Evolutionary conservation across 2,797 vertebrate genomes (phyloP).

Genomic region (Megaceryle alcyon): DNA sequence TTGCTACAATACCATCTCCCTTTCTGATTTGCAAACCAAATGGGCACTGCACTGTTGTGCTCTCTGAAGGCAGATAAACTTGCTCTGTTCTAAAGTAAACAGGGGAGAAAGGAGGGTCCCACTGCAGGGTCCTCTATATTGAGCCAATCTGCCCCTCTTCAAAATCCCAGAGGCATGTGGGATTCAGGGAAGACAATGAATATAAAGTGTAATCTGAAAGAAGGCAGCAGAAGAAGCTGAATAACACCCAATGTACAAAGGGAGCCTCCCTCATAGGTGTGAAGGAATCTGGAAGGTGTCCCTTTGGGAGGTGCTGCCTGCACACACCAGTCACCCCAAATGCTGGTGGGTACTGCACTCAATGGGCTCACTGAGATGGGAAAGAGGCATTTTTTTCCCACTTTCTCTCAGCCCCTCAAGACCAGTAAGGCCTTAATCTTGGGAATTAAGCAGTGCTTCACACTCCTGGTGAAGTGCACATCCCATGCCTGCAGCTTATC

Average conservation of each 20-base stretch:
- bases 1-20: neutral
- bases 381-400: neutral
- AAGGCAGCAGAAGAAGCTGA: neutral
- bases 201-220: neutral
- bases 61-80: neutral
- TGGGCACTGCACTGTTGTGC: rapidly evolving
- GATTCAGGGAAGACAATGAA: neutral
- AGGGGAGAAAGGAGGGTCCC: neutral
- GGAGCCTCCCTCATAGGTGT: neutral
- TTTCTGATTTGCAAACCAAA: conserved; percentile 29
- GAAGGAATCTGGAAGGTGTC: neutral
- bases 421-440: neutral
- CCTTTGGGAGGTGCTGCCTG: neutral
- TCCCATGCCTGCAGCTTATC: rapidly evolving
- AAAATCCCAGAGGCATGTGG: neutral
- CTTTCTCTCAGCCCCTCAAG: neutral
- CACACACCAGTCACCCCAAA: rapidly evolving
- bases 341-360: neutral
- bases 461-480: neutral
- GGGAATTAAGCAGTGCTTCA: rapidly evolving
- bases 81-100: neutral
- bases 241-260: neutral
- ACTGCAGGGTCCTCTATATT: rapidly evolving
- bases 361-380: neutral
- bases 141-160: neutral